phyloP scores from a whole-genome alignment of 1,140 invertebrate genomes.

The Apis dorsata region DNA sequence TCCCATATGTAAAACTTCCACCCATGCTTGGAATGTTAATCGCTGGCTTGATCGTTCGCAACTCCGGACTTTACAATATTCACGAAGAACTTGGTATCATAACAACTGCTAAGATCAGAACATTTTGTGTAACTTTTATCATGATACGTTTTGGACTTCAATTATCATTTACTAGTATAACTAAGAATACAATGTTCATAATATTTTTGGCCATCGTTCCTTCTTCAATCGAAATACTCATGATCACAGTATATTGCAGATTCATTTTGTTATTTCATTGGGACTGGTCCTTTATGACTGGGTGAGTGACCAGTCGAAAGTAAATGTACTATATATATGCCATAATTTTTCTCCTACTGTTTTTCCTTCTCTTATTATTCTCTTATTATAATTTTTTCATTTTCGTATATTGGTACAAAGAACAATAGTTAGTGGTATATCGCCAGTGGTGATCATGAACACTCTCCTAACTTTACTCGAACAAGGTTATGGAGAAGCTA shows the following conservation, averaged over 20 bases:
- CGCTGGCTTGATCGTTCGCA: conserved; percentile 74
- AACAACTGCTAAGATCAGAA: conserved; percentile 69
- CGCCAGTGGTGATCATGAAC: conserved; percentile 74
- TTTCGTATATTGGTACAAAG: conserved; percentile 51
- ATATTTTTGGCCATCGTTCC: conserved; percentile 71
- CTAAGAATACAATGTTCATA: conserved; percentile 66
- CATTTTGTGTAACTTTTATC: conserved; percentile 74
- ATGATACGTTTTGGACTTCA: conserved; percentile 74
- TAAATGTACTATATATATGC: no score
- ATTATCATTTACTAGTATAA: conserved; percentile 69
- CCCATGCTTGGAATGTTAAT: conserved; percentile 77
- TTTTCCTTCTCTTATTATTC: not conserved
- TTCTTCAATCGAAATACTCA: conserved; percentile 70
- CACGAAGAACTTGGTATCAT: conserved; percentile 63
- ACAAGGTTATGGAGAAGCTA: conserved; percentile 76
- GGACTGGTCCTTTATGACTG: conserved; percentile 74
- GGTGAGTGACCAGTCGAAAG: conserved; percentile 59
- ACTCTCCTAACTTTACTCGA: conserved; percentile 72
- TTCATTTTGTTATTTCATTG: conserved; percentile 70
- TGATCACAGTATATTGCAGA: conserved; percentile 58
- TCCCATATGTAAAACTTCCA: conserved; percentile 73
- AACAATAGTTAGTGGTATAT: conserved; percentile 74
- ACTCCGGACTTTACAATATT: conserved; percentile 70
- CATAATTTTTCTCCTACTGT: not conserved
- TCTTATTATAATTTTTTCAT: not conserved